Evolutionary conservation across 2,113 vertebrate genomes (phyloP), one percentile per base, ranked within the genome.

Genomic region (Nibea albiflora): DNA sequence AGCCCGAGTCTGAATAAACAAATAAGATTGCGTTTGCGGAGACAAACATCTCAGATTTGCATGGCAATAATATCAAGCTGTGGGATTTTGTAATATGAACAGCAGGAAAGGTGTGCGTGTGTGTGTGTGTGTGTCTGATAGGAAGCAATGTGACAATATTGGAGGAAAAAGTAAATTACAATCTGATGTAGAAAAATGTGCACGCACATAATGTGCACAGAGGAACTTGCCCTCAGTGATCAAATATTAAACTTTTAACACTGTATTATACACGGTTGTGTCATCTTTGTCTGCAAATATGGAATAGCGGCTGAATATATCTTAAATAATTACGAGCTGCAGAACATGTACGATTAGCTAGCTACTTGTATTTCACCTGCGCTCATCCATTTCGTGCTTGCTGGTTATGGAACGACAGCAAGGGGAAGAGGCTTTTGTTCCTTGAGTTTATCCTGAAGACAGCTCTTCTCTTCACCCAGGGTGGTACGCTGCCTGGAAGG

Each of bases 61-160:
- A 83, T 84, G 67, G 85, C 73, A 88, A 85, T 90, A 83, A 86
- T 57, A 87, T 56, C 62, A 75, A 87, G 84, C 77, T 66, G 44
- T 74, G 76, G 75, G 83, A 70, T 85, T 88, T 76, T 80, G 83
- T 85, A 78, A 85, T 80, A 71, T 82, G 63, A 77, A 77, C 69
- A 57, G 66, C 65, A 89, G 68, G 81, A 86, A 84, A 81, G 71
- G 52, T 46, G 19, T 69, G 22, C 57, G n/a, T 52, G 44, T 73
- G 62, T 50, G 28, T 46, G 12, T 39, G 35, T 39, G 35, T 39
- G 35, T 39, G 7, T 39, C 8, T 39, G 16, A 50, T 28, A 11
- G 49, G 46, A 76, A 63, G 77, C 28, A 62, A 77, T 47, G 42
- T 47, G 73, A 69, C 65, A 64, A 24, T 39, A 46, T 62, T 58